Base-by-base conservation (phyloP, 2,888 invertebrate species). In the Chymomyza amoena region DNA sequence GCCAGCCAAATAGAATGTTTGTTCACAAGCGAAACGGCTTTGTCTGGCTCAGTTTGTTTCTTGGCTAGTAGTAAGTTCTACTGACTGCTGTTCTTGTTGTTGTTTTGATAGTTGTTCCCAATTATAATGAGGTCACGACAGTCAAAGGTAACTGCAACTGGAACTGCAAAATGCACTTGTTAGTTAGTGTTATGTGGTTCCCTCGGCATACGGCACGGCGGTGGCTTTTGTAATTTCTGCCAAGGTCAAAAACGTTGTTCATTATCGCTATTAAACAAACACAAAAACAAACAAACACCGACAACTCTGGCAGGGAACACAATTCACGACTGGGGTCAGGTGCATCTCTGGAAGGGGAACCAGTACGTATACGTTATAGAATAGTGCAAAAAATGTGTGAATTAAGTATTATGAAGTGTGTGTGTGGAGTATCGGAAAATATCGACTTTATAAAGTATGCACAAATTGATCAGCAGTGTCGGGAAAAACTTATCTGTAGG, bases 41-140 rank as follows among this genome's bases (percentile, higher is more conserved):
- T 67, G 61, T 56, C 66, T 69, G 62, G 39, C 52, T 74, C 57
- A 66, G 67, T 66, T 60, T 25, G 5, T 56, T 54, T 69, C 18
- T 63, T 66, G 62, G 63, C 61, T 62, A 28, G 66, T n/a, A n/a
- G n/a, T 45, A 39, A 61, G 64, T 56, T 50, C 59, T 39, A 50
- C 20, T 61, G 45, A 52, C 50, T 66, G 62, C 28, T 67, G 60
- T 54, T n/a, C n/a, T n/a, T 39, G 25, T 63, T 61, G 18, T 45
- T 61, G 7, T 20, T 20, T 20, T 20, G 1, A 20, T 20, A 20
- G 20, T 61, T 64, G 73, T 75, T 62, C 61, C 70, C 66, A 71
- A 70, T 78, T 78, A 79, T 88, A 81, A 87, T 86, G 88, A 84
- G 86, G 76, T 76, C 79, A 71, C 64, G 61, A 20, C 72, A 68